Evolutionary conservation across 2,113 vertebrate species (phyloP).

Genomic region (Poicephalus gulielmi): DNA sequence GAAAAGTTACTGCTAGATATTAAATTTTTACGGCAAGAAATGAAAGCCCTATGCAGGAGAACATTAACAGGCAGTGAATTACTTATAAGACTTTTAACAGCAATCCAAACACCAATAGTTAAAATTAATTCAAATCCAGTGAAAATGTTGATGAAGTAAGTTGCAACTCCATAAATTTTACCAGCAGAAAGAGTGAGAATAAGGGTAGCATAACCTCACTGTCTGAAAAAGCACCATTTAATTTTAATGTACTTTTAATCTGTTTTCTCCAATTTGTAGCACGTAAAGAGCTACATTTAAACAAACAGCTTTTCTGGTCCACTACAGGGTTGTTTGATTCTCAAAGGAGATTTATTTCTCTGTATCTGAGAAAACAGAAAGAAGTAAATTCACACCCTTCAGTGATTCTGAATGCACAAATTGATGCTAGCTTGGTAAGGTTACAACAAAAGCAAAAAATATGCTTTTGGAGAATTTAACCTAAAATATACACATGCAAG

Average conservation of each 20-base stretch:
- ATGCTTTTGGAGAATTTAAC: neutral
- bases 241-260: neutral
- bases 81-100: neutral
- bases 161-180: neutral
- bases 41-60: neutral
- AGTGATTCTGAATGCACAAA: neutral
- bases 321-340: neutral
- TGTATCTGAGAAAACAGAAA: neutral
- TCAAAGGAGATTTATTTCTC: neutral
- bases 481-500: neutral
- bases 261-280: neutral
- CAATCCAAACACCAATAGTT: neutral
- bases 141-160: neutral
- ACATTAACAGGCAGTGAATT: neutral
- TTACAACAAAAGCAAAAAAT: neutral
- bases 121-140: neutral
- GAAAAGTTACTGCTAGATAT: neutral
- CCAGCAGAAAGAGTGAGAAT: neutral
- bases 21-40: neutral
- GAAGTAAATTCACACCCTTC: neutral
- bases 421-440: neutral
- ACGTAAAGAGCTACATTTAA: neutral
- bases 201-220: neutral
- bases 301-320: neutral
- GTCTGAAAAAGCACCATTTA: neutral